Evolutionary conservation across 1,140 invertebrate genomes (phyloP), one percentile per base, ranked within the genome.

Genomic region (Lineus longissimus): DNA sequence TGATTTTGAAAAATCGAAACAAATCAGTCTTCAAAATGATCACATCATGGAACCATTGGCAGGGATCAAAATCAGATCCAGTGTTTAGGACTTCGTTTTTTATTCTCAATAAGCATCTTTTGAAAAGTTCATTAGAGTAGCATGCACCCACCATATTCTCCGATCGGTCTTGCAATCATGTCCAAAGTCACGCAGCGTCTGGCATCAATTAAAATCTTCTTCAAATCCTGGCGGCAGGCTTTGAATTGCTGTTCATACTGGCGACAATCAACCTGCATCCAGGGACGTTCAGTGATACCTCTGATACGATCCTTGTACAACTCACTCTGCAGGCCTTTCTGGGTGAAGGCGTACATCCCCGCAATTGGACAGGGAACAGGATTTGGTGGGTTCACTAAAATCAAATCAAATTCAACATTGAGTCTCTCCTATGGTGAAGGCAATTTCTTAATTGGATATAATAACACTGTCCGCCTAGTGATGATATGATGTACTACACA

Each of bases 111-210:
- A n/a, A n/a, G n/a, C n/a, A n/a, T n/a, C 54, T 55, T 22, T 11
- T 43, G 11, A 19, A 43, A 11, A 19, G 11, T 43, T 43, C 11
- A 11, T 19, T 11, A 43, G 40, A 11, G 19, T 11, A 19, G 40
- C 19, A 11, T 13, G 19, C 19, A 43, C 40, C n/a, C 58, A 81
- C 79, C 80, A 67, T 82, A 82, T 66, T 82, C 81, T 75, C 78
- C 94, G 31, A 95, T 89, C 6, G 94, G 94, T 73, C 90, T 85
- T 59, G 94, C 95, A 70, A 92, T 86, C 82, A 97, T 89, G 84
- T 98, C 94, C 2, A 98, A 93, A n/a, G 93, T 91, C 4, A 96
- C 84, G 79, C 95, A 98, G 71, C 96, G 96, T 66, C 92, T 94
- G 74, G 95, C 94, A 81, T 98, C 95, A 47, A 98, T 89, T 22